Evolutionary conservation across 2,113 vertebrate species (phyloP).

Genomic region (Meriones unguiculatus): DNA sequence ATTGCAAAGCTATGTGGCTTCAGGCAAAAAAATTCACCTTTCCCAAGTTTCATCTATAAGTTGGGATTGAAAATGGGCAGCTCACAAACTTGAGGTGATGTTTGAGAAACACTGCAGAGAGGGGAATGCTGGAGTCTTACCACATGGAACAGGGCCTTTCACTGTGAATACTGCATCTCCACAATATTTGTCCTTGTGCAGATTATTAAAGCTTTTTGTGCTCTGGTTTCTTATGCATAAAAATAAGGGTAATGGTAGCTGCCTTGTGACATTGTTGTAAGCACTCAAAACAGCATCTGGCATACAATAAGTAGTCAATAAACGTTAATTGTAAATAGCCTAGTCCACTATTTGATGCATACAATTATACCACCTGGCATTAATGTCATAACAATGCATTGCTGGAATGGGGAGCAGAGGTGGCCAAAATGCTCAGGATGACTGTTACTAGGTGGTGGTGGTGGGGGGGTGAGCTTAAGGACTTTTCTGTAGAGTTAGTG

Average conservation of each 20-base stretch:
- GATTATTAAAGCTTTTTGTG: constrained; percentile 26
- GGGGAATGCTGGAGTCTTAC: not conserved
- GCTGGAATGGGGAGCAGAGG: not conserved
- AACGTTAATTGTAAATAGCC: not conserved
- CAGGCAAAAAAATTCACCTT: not conserved
- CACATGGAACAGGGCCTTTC: not conserved
- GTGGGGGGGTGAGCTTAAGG: not conserved
- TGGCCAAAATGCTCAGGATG: not conserved
- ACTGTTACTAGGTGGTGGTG: not conserved
- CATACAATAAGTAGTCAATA: not conserved
- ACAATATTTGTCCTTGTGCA: not conserved
- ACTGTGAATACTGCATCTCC: not conserved
- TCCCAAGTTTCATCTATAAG: constrained; percentile 1
- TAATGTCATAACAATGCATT: not conserved
- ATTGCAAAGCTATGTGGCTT: constrained; percentile 14
- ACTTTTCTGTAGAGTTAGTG: not conserved
- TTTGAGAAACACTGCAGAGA: not conserved
- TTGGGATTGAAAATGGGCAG: constrained; percentile 37
- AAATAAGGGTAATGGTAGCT: constrained; percentile 27
- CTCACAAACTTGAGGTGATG: not conserved
- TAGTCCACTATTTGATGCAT: not conserved
- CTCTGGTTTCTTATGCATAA: constrained; percentile 7
- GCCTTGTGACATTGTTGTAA: not conserved
- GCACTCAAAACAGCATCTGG: not conserved
- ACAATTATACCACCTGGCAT: not conserved